Conservation (phyloP, 1,140 invertebrate species). For the Neotoxoptera formosana region DNA sequence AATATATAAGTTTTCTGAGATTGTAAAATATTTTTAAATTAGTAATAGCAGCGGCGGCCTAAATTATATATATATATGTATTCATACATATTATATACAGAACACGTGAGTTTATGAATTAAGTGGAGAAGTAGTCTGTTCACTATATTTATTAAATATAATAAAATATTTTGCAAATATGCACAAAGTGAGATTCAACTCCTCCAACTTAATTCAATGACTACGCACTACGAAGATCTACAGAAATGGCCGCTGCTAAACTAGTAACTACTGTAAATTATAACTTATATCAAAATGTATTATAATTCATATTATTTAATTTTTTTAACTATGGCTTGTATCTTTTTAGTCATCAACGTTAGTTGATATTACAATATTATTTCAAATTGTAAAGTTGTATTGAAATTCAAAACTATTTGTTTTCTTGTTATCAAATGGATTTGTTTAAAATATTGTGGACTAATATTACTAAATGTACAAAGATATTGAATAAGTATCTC, state of each 20-base stretch:
- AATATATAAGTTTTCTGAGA: background rate
- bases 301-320: background rate
- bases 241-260: slow-evolving; percentile 16
- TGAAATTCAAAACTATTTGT: background rate
- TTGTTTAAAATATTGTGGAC: background rate
- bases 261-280: background rate
- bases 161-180: slow-evolving; percentile 45
- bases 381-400: background rate
- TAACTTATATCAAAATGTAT: background rate
- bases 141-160: slow-evolving; percentile 63
- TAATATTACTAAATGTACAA: background rate
- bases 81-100: background rate
- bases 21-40: slow-evolving; percentile 31
- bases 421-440: background rate
- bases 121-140: slow-evolving; percentile 73
- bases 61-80: background rate
- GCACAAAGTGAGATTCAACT: slow-evolving; percentile 72
- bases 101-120: slow-evolving; percentile 62
- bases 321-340: background rate
- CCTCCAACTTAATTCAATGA: slow-evolving; percentile 71
- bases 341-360: background rate
- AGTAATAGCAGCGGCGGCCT: background rate
- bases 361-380: background rate
- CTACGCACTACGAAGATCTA: slow-evolving; percentile 52
- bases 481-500: background rate